These are phyloP conservation scores for Drosophila sturtevanti DNA, from an alignment of 1,140 invertebrate genomes.

Conservation along the genomic window DNA sequence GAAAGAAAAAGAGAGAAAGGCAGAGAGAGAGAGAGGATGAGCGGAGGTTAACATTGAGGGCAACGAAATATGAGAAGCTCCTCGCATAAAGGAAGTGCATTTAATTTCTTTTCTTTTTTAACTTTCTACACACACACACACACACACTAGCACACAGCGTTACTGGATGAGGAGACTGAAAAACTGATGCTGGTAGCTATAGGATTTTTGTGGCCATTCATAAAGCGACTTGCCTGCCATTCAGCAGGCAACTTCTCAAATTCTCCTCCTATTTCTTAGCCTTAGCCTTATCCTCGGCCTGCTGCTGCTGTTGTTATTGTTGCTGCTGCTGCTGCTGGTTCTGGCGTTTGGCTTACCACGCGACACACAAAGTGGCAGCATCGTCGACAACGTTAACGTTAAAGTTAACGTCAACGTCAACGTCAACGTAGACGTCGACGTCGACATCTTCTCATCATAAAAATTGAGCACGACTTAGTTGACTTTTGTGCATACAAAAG, in stretches of 20 bases:
- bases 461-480: constrained; percentile 79
- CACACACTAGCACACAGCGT: not conserved
- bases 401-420: not conserved
- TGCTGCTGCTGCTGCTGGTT: constrained; percentile 10
- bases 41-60: not conserved
- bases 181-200: constrained; percentile 5
- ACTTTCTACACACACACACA: constrained; percentile 22
- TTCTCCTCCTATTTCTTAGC: not conserved
- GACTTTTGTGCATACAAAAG: constrained; percentile 77
- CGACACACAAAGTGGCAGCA: constrained; percentile 56
- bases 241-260: constrained; percentile 20
- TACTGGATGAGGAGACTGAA: not conserved
- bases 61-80: constrained; percentile 57
- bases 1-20: not conserved
- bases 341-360: constrained; percentile 47
- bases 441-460: constrained; percentile 67
- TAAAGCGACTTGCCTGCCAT: constrained; percentile 55
- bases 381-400: constrained; percentile 12
- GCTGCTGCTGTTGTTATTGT: not conserved
- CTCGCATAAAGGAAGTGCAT: constrained; percentile 76
- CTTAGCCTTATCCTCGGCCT: constrained; percentile 25
- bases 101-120: constrained; percentile 76
- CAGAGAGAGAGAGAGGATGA: too few species aligned
- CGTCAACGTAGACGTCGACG: constrained; percentile 27
- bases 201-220: constrained; percentile 62